Evolutionary conservation across 2,113 vertebrate species (phyloP).

Genomic region (Monopterus albus): DNA sequence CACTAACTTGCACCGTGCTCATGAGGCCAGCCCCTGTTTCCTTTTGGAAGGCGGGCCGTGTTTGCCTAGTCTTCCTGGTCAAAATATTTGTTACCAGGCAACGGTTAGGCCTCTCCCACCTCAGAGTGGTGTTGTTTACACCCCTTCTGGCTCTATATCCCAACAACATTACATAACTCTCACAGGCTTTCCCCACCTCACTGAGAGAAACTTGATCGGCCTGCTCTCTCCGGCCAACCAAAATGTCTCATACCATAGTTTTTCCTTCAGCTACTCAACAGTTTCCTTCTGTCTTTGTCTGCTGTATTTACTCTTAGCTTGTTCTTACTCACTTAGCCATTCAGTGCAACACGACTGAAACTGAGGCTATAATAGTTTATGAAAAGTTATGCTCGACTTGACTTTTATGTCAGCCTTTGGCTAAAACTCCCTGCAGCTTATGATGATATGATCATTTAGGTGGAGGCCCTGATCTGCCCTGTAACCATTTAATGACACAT

Average conservation of each 20-base stretch:
- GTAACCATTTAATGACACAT: conserved; percentile 34
- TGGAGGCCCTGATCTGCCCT: conserved; percentile 24
- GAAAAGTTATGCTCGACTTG: conserved; percentile 9
- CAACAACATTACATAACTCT: conserved; percentile 78
- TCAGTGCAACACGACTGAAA: conserved; percentile 38
- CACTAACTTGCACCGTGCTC: conserved; percentile 70
- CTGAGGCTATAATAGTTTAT: conserved; percentile 10
- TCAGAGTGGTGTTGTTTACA: conserved; percentile 76
- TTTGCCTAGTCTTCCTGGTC: conserved; percentile 81
- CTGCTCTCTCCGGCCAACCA: conserved; percentile 51
- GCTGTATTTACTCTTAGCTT: conserved; percentile 8
- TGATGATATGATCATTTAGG: conserved; percentile 20
- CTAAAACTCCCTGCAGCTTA: conserved; percentile 16
- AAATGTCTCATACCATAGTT: conserved; percentile 43
- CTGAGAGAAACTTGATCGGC: conserved; percentile 64
- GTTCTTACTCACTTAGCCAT: not conserved
- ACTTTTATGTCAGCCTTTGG: conserved; percentile 29
- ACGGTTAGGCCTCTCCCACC: conserved; percentile 78
- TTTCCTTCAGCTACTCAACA: conserved; percentile 26
- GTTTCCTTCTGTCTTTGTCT: conserved; percentile 25
- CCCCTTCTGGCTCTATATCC: conserved; percentile 74
- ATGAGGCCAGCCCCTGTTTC: conserved; percentile 78
- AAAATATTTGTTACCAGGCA: conserved; percentile 86
- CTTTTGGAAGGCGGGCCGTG: conserved; percentile 77
- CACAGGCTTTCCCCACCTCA: conserved; percentile 66